Evolutionary conservation across 2,797 vertebrate genomes (phyloP), one percentile per base, ranked within the genome.

Genomic region (Onychomys leucogaster): DNA sequence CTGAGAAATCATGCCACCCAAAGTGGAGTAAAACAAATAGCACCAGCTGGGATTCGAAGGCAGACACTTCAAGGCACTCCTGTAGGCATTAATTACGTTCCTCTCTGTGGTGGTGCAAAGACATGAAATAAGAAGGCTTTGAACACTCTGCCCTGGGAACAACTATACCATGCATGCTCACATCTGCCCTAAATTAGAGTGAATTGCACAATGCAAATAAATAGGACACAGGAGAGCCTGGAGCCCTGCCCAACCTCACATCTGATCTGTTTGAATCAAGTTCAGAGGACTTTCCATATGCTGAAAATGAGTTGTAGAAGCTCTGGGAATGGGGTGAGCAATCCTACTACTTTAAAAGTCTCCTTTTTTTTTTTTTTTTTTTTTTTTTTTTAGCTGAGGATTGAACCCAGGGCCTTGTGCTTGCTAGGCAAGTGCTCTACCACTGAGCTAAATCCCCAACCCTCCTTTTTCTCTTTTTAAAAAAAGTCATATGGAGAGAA

Each of bases 141-240:
- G 78, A 93, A 71, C 59, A 43, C 49, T 65, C 2, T 52, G 61
- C 94, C 69, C 34, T 43, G 16, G 88, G 27, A 81, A 6, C 37
- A 65, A 12, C 78, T 63, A 9, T 65, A 78, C 55, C 73, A 27
- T 37, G 71, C 86, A 63, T 52, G 27, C 17, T 73, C 87, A 94
- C 96, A 96, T 96, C 94, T 97, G 96, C 11, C 85, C 57, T 27
- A 17, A 86, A 94, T 95, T 95, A 96, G 76, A 81, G 59, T 69
- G 61, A 95, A 91, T 90, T 91, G 57, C 61, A 82, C 77, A 88
- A 34, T 61, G 86, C 84, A 94, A 83, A 88, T 95, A 96, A 95
- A 88, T 93, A 61, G 3, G n/a, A 78, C 91, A 91, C 37, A 89
- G 61, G 59, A 94, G 81, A 94, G 16, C 49, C 67, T 55, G 14